phyloP scores from a whole-genome alignment of 2,797 vertebrate genomes.

The Paedocypris micromegethes region DNA sequence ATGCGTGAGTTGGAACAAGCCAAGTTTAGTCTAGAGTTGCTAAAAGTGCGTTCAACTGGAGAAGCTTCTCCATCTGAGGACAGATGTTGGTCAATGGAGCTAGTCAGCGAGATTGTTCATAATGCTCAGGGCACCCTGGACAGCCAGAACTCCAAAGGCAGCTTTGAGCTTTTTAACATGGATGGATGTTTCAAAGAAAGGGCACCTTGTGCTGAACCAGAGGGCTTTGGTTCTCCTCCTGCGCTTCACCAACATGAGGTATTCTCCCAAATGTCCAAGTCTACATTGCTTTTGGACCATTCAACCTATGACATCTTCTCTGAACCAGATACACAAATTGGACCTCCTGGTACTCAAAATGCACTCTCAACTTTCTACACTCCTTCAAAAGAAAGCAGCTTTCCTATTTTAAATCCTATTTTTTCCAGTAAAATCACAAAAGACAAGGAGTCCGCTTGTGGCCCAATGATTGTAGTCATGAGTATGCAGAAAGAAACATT shows the following conservation, averaged over 20 bases:
- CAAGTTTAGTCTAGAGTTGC: slow-evolving; percentile 91
- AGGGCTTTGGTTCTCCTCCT: slow-evolving; percentile 44
- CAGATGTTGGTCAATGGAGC: slow-evolving; percentile 64
- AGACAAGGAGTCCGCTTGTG: slow-evolving; percentile 56
- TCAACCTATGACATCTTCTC: slow-evolving; percentile 11
- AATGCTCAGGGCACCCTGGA: slow-evolving; percentile 87
- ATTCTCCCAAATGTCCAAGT: slow-evolving; percentile 38
- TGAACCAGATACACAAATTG: slow-evolving; percentile 25
- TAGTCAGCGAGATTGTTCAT: slow-evolving; percentile 70
- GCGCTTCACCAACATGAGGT: slow-evolving; percentile 35
- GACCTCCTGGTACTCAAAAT: slow-evolving; percentile 56
- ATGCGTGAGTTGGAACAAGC: slow-evolving; percentile 97
- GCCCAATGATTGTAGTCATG: slow-evolving; percentile 73
- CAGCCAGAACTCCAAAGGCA: slow-evolving; percentile 88
- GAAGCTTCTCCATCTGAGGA: slow-evolving; percentile 85
- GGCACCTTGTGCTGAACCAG: slow-evolving; percentile 34
- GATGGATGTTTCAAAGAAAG: slow-evolving; percentile 69
- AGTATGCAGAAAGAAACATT: slow-evolving; percentile 69
- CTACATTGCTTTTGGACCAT: slow-evolving; percentile 8
- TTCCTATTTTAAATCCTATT: slow-evolving; percentile 27
- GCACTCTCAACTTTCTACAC: slow-evolving; percentile 85
- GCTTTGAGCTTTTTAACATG: slow-evolving; percentile 82
- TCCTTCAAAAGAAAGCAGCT: slow-evolving; percentile 68
- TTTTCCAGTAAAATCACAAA: slow-evolving; percentile 46
- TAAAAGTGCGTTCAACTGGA: slow-evolving; percentile 85